Conservation (phyloP, 2,888 invertebrate species). For the Drosophila melanosoma region DNA sequence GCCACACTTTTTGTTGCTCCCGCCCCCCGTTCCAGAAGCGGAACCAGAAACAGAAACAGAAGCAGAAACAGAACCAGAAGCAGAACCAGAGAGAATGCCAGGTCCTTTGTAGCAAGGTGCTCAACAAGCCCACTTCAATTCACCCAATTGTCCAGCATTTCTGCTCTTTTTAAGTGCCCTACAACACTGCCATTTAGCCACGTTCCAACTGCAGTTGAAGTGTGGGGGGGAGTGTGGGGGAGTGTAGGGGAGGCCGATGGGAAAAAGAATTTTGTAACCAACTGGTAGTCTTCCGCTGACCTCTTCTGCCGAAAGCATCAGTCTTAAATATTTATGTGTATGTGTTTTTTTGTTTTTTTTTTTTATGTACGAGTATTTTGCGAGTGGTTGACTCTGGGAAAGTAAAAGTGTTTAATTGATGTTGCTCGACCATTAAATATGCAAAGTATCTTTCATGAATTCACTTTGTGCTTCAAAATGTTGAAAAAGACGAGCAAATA, state of each 20-base stretch:
- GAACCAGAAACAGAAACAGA: background rate
- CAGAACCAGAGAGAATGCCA: conserved; percentile 8
- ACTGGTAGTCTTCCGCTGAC: conserved; percentile 6
- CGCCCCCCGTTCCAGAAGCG: background rate
- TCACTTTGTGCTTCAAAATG: conserved; percentile 44
- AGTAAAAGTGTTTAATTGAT: conserved; percentile 62
- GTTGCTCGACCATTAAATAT: conserved; percentile 51
- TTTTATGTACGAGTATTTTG: conserved; percentile 1
- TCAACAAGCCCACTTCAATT: conserved; percentile 33
- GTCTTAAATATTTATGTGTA: conserved; percentile 18
- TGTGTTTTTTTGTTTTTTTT: background rate
- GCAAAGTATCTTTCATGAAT: conserved; percentile 40
- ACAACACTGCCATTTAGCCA: conserved; percentile 32
- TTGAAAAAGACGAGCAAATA: conserved; percentile 26
- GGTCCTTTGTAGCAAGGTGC: conserved; percentile 30
- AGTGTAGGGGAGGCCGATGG: too few relatives aligned
- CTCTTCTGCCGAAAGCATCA: conserved; percentile 3
- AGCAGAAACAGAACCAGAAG: background rate
- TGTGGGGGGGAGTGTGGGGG: background rate
- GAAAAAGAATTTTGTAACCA: background rate
- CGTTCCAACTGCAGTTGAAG: background rate
- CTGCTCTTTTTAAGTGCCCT: conserved; percentile 14
- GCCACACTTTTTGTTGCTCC: conserved; percentile 17
- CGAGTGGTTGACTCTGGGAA: conserved; percentile 5
- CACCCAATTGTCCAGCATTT: conserved; percentile 31